Conservation (phyloP, 2,113 vertebrate species). For the Geococcyx californianus region DNA sequence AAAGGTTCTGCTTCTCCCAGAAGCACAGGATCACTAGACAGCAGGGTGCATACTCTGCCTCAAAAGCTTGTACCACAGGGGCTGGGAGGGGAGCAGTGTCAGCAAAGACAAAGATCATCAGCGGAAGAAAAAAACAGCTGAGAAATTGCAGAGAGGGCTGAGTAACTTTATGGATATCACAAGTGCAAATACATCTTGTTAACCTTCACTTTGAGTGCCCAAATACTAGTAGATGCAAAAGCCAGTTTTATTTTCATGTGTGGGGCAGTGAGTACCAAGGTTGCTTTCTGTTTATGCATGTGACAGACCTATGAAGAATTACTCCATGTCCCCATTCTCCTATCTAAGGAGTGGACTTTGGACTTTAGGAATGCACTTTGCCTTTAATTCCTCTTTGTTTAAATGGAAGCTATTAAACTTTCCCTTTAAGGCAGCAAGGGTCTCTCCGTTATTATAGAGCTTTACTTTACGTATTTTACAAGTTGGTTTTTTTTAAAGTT, state of each 20-base stretch:
- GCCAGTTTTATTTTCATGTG: background rate
- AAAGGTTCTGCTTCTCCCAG: background rate
- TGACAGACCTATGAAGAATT: background rate
- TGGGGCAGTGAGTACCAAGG: accelerated
- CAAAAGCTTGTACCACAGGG: background rate
- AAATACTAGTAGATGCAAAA: background rate
- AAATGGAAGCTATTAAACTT: slow-evolving; percentile 1
- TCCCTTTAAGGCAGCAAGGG: background rate
- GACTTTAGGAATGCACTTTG: background rate
- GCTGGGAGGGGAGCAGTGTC: background rate
- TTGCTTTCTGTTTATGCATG: background rate
- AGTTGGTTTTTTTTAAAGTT: background rate
- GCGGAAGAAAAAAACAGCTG: background rate
- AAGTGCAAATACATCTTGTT: background rate
- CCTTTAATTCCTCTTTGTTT: background rate
- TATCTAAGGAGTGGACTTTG: background rate
- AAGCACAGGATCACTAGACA: accelerated
- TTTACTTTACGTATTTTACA: background rate
- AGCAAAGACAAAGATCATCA: background rate
- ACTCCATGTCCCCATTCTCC: background rate
- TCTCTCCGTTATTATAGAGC: background rate
- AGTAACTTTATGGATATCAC: background rate
- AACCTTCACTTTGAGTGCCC: background rate
- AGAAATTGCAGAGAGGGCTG: background rate
- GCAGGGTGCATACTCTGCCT: background rate